Percentiles rank a stretch among this genome's conserved stretches.
phyloP scores from a whole-genome alignment of 2,888 invertebrate species.

The Lydus trimaculatus region DNA sequence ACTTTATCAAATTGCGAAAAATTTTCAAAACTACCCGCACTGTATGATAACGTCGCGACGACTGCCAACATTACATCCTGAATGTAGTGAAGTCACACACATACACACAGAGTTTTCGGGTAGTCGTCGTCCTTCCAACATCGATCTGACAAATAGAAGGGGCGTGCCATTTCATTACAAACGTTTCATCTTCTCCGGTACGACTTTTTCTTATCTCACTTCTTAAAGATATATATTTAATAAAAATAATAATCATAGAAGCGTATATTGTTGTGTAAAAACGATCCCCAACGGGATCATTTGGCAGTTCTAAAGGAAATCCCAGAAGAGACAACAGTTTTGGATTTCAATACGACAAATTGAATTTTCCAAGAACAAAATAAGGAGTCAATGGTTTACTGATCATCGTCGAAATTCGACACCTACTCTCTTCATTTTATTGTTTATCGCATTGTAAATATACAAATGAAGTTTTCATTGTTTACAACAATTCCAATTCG shows the following conservation, averaged over 20 bases:
- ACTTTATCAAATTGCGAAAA: conserved; percentile 9
- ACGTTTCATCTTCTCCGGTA: conserved; percentile 9
- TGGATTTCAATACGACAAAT: no score
- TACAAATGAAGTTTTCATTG: neutral
- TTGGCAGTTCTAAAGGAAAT: no score
- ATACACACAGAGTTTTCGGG: neutral
- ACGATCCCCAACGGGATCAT: no score
- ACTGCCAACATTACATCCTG: conserved; percentile 37
- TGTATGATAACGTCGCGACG: conserved; percentile 37
- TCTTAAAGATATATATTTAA: neutral
- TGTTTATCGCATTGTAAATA: neutral
- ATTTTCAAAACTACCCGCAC: conserved; percentile 13
- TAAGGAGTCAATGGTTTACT: neutral
- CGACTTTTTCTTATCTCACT: no score
- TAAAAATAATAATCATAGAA: neutral
- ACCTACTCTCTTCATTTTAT: neutral
- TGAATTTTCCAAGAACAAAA: no score
- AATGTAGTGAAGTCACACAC: conserved; percentile 15
- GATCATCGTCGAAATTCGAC: neutral
- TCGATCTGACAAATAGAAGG: conserved; percentile 41
- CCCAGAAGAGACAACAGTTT: conserved; percentile 69
- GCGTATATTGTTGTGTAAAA: neutral
- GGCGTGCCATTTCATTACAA: conserved; percentile 26
- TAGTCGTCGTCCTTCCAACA: conserved; percentile 36
- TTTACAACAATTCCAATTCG: neutral